These are phyloP conservation scores for Linepithema humile DNA, from an alignment of 1,140 invertebrate species.

Conservation along the genomic window DNA sequence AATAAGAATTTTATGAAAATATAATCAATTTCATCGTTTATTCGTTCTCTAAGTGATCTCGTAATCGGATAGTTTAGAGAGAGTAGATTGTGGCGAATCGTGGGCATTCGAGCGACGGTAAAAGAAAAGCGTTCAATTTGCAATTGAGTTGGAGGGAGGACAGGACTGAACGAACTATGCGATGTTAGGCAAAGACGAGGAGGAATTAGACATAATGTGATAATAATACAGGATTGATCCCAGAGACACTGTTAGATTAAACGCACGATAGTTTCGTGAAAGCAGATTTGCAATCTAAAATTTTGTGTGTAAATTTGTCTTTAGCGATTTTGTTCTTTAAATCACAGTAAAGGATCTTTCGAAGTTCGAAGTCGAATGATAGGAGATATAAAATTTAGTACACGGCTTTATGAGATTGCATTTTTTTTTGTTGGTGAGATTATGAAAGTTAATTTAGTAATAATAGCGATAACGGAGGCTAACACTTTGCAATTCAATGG, in stretches of 20 bases:
- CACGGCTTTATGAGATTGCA: background rate
- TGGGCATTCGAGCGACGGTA: background rate
- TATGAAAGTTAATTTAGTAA: background rate
- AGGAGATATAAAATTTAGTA: background rate
- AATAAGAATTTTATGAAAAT: background rate
- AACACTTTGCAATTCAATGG: no score
- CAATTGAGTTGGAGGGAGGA: slow-evolving; percentile 49
- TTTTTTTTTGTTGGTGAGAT: background rate
- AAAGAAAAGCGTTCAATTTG: slow-evolving; percentile 19
- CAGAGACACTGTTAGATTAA: background rate
- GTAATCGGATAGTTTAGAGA: background rate
- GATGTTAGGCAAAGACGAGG: slow-evolving; percentile 58
- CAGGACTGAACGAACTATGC: slow-evolving; percentile 44
- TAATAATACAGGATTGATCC: slow-evolving; percentile 17
- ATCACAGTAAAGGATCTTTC: slow-evolving; percentile 18
- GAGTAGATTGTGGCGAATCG: background rate
- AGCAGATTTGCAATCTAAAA: background rate
- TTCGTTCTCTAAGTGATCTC: background rate
- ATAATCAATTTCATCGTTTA: background rate
- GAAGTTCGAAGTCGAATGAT: slow-evolving; percentile 12
- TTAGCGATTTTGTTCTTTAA: slow-evolving; percentile 37
- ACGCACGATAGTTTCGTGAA: background rate
- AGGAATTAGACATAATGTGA: slow-evolving; percentile 1
- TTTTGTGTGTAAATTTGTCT: background rate
- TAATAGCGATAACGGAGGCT: background rate